Percentiles rank a stretch among this genome's conserved stretches.
These are phyloP conservation scores for Notoglanidium macrostoma DNA, from an alignment of 2,797 vertebrate species.

Conservation along the genomic window DNA sequence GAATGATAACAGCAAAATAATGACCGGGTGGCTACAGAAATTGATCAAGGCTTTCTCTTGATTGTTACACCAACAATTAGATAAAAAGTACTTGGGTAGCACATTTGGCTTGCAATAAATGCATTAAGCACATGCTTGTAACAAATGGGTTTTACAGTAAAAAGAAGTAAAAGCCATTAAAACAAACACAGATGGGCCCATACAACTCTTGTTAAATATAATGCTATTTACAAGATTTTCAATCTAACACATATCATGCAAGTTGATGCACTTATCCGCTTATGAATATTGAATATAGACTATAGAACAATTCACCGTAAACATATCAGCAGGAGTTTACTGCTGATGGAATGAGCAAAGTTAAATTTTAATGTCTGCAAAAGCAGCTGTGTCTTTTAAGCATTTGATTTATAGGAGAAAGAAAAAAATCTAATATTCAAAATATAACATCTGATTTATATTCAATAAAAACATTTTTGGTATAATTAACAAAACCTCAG, in stretches of 20 bases:
- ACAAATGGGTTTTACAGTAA: background rate
- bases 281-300: background rate
- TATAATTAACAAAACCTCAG: background rate
- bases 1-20: background rate
- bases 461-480: background rate
- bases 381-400: background rate
- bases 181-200: background rate
- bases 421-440: background rate
- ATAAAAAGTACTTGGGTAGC: background rate
- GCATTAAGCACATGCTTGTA: background rate
- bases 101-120: background rate
- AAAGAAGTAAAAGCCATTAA: background rate
- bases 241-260: too few relatives aligned
- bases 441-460: slow-evolving; percentile 9
- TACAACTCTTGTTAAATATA: background rate
- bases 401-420: background rate
- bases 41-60: background rate
- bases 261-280: background rate
- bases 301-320: background rate
- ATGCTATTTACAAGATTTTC: background rate
- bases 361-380: background rate
- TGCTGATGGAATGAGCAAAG: background rate
- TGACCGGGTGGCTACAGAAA: background rate
- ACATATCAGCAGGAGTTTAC: background rate
- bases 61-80: background rate